A percentile compares a stretch with the other conserved stretches of the same genome.
These are phyloP conservation scores for Calcarius ornatus DNA, from an alignment of 2,113 vertebrate genomes.

Conservation along the genomic window DNA sequence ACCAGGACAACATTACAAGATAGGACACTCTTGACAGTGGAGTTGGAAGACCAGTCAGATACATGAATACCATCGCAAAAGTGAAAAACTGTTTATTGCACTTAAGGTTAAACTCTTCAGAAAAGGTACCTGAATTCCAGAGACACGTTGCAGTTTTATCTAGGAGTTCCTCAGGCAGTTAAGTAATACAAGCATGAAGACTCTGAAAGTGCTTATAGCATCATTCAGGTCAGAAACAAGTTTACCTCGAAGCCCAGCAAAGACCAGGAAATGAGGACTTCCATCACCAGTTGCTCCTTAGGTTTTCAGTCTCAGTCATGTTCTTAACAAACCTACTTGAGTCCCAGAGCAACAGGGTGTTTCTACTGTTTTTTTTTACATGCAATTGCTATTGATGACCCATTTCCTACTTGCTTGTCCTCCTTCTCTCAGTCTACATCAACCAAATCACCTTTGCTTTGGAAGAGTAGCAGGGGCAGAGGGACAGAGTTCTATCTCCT, in stretches of 20 bases:
- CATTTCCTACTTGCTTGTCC: background rate
- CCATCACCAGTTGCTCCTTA: background rate
- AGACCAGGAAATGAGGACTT: background rate
- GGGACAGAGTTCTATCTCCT: background rate
- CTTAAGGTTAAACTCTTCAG: background rate
- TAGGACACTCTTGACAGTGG: background rate
- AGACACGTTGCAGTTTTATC: background rate
- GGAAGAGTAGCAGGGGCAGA: rapidly evolving
- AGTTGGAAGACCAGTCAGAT: background rate
- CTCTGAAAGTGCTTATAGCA: background rate
- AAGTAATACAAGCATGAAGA: background rate
- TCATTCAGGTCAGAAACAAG: background rate
- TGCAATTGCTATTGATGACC: background rate
- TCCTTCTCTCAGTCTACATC: background rate
- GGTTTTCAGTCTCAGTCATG: background rate
- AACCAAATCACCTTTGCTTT: background rate
- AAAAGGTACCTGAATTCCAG: background rate
- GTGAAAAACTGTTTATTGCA: background rate
- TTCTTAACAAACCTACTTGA: background rate
- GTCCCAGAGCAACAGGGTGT: background rate
- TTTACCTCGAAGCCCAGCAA: background rate
- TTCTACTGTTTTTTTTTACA: background rate
- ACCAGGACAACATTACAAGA: background rate
- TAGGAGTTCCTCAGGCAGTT: background rate
- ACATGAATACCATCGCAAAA: background rate